Conservation (phyloP, 2,797 vertebrate species). For the Sarcoramphus papa region DNA sequence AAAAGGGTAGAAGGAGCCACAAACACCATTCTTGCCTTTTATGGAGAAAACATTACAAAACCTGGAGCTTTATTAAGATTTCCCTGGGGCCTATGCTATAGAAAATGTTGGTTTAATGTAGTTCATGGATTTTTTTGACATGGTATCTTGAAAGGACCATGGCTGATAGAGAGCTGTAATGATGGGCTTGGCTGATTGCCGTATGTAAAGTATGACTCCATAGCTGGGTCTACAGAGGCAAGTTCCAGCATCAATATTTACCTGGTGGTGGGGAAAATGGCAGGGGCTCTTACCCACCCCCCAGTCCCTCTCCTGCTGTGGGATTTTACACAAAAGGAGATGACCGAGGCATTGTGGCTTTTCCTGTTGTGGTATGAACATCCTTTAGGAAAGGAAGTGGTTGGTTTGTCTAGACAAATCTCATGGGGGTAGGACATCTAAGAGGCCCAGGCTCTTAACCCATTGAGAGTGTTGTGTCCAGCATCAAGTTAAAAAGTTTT, state of each 20-base stretch:
- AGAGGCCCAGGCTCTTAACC: neutral
- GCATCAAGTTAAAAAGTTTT: neutral
- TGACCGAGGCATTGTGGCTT: neutral
- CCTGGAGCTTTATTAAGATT: neutral
- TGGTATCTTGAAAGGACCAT: neutral
- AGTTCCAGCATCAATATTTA: neutral
- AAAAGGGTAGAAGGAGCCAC: neutral
- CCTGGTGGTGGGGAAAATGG: neutral
- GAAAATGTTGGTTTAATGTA: neutral
- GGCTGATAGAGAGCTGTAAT: neutral
- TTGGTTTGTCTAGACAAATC: constrained; percentile 16
- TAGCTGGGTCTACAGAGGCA: neutral
- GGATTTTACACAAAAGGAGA: neutral
- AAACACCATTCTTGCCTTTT: neutral
- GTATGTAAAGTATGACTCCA: accelerated
- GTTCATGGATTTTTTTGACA: neutral
- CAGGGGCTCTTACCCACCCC: neutral
- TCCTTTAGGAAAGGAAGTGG: constrained; percentile 22
- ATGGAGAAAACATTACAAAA: neutral
- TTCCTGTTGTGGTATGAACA: neutral
- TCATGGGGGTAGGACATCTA: neutral
- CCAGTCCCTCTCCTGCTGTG: neutral
- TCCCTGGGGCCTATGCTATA: neutral
- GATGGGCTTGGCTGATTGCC: neutral
- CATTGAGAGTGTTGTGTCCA: neutral